Conservation (phyloP, 2,797 vertebrate genomes). For the Aselliscus stoliczkanus region DNA sequence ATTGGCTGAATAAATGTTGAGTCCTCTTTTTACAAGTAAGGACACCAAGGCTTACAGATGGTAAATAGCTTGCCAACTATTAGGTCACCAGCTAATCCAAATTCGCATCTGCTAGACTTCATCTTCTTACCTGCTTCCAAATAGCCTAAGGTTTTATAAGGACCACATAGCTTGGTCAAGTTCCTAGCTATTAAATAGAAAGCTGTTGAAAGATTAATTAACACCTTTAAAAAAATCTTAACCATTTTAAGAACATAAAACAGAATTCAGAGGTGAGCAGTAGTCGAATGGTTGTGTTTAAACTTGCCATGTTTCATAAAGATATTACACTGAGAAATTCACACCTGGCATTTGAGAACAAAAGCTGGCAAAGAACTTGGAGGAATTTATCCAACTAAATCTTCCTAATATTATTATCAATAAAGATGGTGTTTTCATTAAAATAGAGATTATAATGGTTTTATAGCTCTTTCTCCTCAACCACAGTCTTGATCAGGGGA, state of each 20-base stretch:
- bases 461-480: background rate
- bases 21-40: background rate
- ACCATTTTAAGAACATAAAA: background rate
- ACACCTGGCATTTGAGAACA: slow-evolving; percentile 19
- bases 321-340: slow-evolving; percentile 9
- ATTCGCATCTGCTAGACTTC: slow-evolving; percentile 4
- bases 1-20: background rate
- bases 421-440: slow-evolving; percentile 21
- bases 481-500: background rate
- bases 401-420: slow-evolving; percentile 8
- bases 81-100: slow-evolving; percentile 51
- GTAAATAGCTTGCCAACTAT: slow-evolving; percentile 29
- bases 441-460: background rate
- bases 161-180: slow-evolving; percentile 13
- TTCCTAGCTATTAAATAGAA: slow-evolving; percentile 18
- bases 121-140: slow-evolving; percentile 24
- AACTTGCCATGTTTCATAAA: slow-evolving; percentile 23
- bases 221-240: background rate
- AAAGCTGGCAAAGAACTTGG: background rate
- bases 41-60: background rate
- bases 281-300: background rate
- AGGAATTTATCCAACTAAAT: slow-evolving; percentile 13
- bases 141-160: slow-evolving; percentile 22
- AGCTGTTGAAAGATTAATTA: slow-evolving; percentile 1
- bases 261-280: background rate